A percentile compares a stretch with the other conserved stretches of the same genome.
Evolutionary conservation across 1,140 invertebrate species (phyloP).

Genomic region (Pararge aegeria): DNA sequence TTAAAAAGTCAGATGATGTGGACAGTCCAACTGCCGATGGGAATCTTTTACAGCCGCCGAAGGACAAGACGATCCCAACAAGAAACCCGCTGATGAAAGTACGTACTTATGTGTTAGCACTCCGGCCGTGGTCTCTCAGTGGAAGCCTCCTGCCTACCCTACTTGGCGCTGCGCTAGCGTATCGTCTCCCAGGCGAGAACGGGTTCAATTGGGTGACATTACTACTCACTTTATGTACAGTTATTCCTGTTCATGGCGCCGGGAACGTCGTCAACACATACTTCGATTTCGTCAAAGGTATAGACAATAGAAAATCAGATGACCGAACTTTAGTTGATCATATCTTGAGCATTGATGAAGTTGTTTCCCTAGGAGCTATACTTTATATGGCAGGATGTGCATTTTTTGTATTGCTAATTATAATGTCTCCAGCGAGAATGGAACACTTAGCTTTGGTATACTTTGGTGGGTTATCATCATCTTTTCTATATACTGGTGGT

Average conservation of each 20-base stretch:
- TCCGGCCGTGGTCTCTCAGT: slow-evolving; percentile 95
- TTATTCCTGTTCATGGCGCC: slow-evolving; percentile 95
- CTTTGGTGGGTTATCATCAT: slow-evolving; percentile 97
- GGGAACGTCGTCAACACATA: slow-evolving; percentile 99
- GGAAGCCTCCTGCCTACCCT: slow-evolving; percentile 94
- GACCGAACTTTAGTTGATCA: slow-evolving; percentile 96
- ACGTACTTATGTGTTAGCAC: slow-evolving; percentile 91
- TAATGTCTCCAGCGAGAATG: slow-evolving; percentile 93
- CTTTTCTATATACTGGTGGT: slow-evolving; percentile 95
- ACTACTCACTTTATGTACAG: slow-evolving; percentile 90
- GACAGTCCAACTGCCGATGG: slow-evolving; percentile 57
- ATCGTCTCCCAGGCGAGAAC: slow-evolving; percentile 85
- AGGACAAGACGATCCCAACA: slow-evolving; percentile 42
- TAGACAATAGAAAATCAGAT: slow-evolving; percentile 94
- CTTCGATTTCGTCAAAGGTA: slow-evolving; percentile 95
- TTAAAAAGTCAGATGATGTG: slow-evolving; percentile 50
- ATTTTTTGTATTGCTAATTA: slow-evolving; percentile 91
- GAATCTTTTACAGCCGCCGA: slow-evolving; percentile 67
- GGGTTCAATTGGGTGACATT: slow-evolving; percentile 90
- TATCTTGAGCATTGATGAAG: slow-evolving; percentile 91
- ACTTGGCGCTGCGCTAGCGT: slow-evolving; percentile 91
- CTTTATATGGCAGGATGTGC: slow-evolving; percentile 93
- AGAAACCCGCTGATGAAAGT: slow-evolving; percentile 87
- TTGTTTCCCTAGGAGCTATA: slow-evolving; percentile 92
- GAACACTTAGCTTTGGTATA: slow-evolving; percentile 96